Percentiles rank a stretch among this genome's conserved stretches.
phyloP scores from a whole-genome alignment of 1,140 invertebrate species.

The Tetramorium parvispinum region DNA sequence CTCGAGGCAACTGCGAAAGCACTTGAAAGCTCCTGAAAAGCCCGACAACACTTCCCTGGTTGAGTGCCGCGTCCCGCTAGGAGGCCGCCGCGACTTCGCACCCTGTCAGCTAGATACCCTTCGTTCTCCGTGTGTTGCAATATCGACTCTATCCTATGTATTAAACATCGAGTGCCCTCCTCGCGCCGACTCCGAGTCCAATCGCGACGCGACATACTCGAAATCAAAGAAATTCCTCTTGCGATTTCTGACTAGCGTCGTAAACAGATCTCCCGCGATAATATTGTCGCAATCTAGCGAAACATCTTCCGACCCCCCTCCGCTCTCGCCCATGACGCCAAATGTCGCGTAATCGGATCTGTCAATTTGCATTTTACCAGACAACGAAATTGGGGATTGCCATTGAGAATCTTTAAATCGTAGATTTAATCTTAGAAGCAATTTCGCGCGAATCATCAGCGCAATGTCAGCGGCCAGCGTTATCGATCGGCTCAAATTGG shows the following conservation, averaged over 20 bases:
- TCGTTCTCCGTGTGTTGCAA: conserved; percentile 70
- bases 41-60: conserved; percentile 85
- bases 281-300: neutral
- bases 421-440: neutral
- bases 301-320: neutral
- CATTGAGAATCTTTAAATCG: neutral
- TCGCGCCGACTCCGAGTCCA: conserved; percentile 14
- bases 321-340: neutral
- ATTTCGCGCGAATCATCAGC: neutral
- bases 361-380: neutral
- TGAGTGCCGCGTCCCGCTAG: conserved; percentile 83
- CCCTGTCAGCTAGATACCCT: conserved; percentile 80
- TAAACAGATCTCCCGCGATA: neutral
- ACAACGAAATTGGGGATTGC: neutral
- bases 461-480: neutral
- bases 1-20: conserved; percentile 86
- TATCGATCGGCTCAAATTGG: conserved; percentile 38
- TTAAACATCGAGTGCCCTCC: conserved; percentile 74
- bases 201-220: conserved; percentile 10
- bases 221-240: conserved; percentile 19
- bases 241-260: neutral
- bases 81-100: conserved; percentile 81
- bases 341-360: neutral
- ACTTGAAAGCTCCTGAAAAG: conserved; percentile 87
- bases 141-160: conserved; percentile 80